A percentile compares a stretch with the other conserved stretches of the same genome.
phyloP scores from a whole-genome alignment of 92 coral and sea anemone genomes.

The Isaurus tuberculatus region DNA sequence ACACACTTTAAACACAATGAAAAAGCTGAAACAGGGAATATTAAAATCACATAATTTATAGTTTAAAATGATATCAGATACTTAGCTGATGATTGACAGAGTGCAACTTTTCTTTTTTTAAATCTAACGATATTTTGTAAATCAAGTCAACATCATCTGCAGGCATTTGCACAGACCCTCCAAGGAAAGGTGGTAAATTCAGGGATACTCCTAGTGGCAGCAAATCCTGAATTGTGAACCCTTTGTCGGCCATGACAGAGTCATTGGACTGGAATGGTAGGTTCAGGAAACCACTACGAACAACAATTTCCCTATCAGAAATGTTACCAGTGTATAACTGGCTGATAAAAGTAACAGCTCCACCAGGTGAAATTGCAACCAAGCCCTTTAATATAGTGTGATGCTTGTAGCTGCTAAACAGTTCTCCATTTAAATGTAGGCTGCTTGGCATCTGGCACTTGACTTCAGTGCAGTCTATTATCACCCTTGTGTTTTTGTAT shows the following conservation, averaged over 20 bases:
- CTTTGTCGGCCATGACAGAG: conserved; percentile 33
- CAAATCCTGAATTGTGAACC: conserved; percentile 18
- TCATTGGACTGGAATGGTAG: neutral
- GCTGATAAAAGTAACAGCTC: neutral
- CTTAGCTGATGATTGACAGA: too few species aligned
- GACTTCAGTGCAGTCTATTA: conserved; percentile 65
- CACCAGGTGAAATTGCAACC: conserved; percentile 26
- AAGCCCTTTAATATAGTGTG: conserved; percentile 8
- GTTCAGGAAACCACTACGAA: conserved; percentile 4
- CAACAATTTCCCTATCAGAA: conserved; percentile 32
- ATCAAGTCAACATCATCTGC: conserved; percentile 1
- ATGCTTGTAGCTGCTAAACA: conserved; percentile 22
- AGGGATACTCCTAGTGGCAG: conserved; percentile 16
- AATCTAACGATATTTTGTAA: neutral
- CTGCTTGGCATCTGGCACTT: conserved; percentile 74
- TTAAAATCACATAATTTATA: too few species aligned
- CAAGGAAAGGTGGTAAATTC: conserved; percentile 25
- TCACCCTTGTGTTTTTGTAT: conserved; percentile 51
- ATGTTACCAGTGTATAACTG: conserved; percentile 6
- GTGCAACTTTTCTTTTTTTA: too few species aligned
- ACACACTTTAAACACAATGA: too few species aligned
- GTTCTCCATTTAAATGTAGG: conserved; percentile 38
- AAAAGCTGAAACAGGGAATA: too few species aligned
- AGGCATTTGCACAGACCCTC: conserved; percentile 10
- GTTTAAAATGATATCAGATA: too few species aligned